Base-by-base conservation (phyloP, 2,113 vertebrate species). In the Chroicocephalus ridibundus region DNA sequence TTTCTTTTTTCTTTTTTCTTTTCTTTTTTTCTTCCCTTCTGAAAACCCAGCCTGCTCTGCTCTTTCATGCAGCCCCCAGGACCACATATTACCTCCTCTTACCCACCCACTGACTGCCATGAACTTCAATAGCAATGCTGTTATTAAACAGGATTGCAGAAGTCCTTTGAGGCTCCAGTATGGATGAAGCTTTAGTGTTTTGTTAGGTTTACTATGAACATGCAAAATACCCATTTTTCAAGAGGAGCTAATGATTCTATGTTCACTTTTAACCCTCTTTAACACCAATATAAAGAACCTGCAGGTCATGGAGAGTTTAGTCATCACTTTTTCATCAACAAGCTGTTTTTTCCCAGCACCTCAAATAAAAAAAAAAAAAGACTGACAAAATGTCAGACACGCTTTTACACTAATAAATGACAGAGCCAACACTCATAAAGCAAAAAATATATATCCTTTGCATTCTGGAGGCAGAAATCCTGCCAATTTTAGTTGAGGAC, bases 281-380 rank as follows among this genome's bases (percentile, higher is more conserved):
- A 80, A 80, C 42, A 78, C 29, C 27, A 60, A 4, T 22, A 57
- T 79, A 94, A 92, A 51, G 14, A 44, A 76, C n/a, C 42, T 79
- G 49, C 34, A 82, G 60, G 77, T 89, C 76, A 88, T 4, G 6
- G 46, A 86, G 54, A 78, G 60, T 85, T 96, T 68, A 38, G n/a
- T 84, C 55, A 77, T 42, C 44, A 14, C 51, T 75, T 96, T 88
- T 88, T 92, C 32, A 64, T 68, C 62, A 83, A 69, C 46, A 83
- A 66, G 25, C 16, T 86, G 42, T 10, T 60, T 82, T 71, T 83
- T 61, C 24, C 29, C 49, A 79, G 19, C 32, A 54, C 4, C 38
- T 95, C 68, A 86, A 85, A 68, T 38, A 68, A n/a, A 91, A 91
- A 91, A 69, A 91, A 69, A 38, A 31, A 72, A 71, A 80, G 84